Conservation (phyloP, 2,888 invertebrate genomes). For the Prosopocoilus inquinatus region DNA sequence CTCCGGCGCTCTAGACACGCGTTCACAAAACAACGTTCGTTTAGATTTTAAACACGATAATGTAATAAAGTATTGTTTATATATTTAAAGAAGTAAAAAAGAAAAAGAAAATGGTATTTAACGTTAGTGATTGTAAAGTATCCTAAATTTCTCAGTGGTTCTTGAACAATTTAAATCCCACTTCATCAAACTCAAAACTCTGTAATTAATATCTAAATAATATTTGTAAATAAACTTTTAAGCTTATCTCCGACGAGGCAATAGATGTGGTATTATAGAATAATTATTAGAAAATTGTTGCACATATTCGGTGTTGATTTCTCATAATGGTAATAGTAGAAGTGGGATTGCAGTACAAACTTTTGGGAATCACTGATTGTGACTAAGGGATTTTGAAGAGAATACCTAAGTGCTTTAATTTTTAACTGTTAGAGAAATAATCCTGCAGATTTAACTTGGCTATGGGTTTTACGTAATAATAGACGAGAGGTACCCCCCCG, state of each 20-base stretch:
- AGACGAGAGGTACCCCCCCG: slow-evolving; percentile 22
- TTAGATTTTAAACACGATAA: slow-evolving; percentile 33
- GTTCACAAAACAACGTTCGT: slow-evolving; percentile 39
- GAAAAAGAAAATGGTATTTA: slow-evolving; percentile 40
- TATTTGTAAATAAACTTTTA: slow-evolving; percentile 40
- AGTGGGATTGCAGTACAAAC: slow-evolving; percentile 47
- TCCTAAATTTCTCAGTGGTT: slow-evolving; percentile 42
- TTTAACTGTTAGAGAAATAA: slow-evolving; percentile 39
- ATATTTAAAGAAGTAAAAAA: slow-evolving; percentile 32
- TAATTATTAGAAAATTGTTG: slow-evolving; percentile 35
- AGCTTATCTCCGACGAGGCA: slow-evolving; percentile 46
- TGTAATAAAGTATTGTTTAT: slow-evolving; percentile 45
- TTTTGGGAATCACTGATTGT: slow-evolving; percentile 45
- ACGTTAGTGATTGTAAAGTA: slow-evolving; percentile 49
- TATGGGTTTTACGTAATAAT: slow-evolving; percentile 30
- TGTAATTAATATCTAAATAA: slow-evolving; percentile 3
- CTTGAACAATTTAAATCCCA: slow-evolving; percentile 40
- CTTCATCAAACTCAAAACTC: slow-evolving; percentile 13
- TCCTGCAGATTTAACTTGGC: slow-evolving; percentile 53
- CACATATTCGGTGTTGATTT: slow-evolving; percentile 47
- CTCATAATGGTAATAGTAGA: slow-evolving; percentile 43
- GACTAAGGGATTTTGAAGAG: slow-evolving; percentile 48
- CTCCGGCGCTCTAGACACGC: slow-evolving; percentile 39
- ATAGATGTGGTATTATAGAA: slow-evolving; percentile 43
- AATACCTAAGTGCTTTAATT: slow-evolving; percentile 51